Percentiles rank a stretch among this genome's conserved stretches.
These are phyloP conservation scores for Bellardia pandia DNA, from an alignment of 2,888 invertebrate genomes.

Conservation along the genomic window DNA sequence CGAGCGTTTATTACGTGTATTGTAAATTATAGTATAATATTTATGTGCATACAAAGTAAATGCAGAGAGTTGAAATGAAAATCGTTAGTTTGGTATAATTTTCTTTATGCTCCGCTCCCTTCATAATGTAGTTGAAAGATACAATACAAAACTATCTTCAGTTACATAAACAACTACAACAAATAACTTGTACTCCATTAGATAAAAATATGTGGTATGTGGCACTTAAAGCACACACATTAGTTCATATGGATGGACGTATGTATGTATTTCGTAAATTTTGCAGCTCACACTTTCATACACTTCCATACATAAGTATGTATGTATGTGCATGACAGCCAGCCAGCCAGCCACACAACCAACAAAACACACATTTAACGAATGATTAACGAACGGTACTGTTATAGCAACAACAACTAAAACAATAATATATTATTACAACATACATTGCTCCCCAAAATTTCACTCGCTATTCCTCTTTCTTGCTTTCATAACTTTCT, in stretches of 20 bases:
- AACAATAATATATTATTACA: conserved; percentile 30
- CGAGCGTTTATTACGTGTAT: neutral
- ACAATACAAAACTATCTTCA: conserved; percentile 30
- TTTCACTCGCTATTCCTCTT: conserved; percentile 21
- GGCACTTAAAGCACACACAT: conserved; percentile 43
- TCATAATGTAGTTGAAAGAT: conserved; percentile 6
- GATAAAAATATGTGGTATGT: conserved; percentile 39
- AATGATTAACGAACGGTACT: conserved; percentile 62
- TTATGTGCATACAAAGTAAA: neutral
- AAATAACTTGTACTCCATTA: conserved; percentile 29
- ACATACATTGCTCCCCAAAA: conserved; percentile 46
- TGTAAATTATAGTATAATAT: neutral
- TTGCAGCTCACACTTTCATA: conserved; percentile 15
- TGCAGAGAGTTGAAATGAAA: neutral
- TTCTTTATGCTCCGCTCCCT: neutral
- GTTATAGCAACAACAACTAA: conserved; percentile 35
- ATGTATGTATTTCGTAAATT: conserved; percentile 20
- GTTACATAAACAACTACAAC: neutral
- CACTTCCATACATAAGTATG: neutral
- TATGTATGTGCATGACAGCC: too few species aligned
- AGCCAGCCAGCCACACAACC: neutral
- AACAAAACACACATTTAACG: conserved; percentile 39
- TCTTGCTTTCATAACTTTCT: conserved; percentile 37
- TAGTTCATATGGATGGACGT: neutral
- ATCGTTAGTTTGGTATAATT: conserved; percentile 6